phyloP scores from a whole-genome alignment of 2,797 vertebrate species.

The Benthosema pterotum region DNA sequence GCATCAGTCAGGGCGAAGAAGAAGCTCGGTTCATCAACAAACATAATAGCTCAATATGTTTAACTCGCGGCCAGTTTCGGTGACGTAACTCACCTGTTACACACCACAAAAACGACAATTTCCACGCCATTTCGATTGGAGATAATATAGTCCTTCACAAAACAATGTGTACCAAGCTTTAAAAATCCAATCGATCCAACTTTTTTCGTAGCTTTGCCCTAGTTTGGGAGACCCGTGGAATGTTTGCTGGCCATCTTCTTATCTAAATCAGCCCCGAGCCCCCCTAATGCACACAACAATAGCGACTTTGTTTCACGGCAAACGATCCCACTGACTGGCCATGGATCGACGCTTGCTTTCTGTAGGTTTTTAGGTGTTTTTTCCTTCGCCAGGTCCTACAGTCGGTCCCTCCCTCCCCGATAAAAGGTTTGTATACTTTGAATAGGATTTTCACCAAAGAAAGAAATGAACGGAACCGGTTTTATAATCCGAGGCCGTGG shows the following conservation, averaged over 20 bases:
- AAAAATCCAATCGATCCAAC: no score
- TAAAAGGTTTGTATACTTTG: no score
- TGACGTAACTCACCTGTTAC: slow-evolving; percentile 61
- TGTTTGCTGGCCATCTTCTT: neutral
- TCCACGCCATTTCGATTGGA: slow-evolving; percentile 34
- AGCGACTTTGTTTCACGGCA: neutral
- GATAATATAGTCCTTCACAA: neutral
- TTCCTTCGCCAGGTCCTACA: no score
- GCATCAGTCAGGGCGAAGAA: neutral
- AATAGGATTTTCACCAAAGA: no score
- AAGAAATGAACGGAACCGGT: no score
- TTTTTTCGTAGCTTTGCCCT: neutral
- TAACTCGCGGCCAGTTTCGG: no score
- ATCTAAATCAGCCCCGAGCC: no score
- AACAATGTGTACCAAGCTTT: no score
- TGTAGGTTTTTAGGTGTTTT: no score
- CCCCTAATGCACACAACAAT: neutral
- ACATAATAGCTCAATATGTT: no score
- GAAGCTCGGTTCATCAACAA: neutral
- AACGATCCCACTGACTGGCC: neutral
- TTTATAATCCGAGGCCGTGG: no score
- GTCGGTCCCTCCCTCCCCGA: no score
- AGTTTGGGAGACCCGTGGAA: neutral
- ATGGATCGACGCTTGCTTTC: accelerated
- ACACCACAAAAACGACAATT: slow-evolving; percentile 27